Base-by-base conservation (phyloP, 2,888 invertebrate species). In the Phlogophora meticulosa region DNA sequence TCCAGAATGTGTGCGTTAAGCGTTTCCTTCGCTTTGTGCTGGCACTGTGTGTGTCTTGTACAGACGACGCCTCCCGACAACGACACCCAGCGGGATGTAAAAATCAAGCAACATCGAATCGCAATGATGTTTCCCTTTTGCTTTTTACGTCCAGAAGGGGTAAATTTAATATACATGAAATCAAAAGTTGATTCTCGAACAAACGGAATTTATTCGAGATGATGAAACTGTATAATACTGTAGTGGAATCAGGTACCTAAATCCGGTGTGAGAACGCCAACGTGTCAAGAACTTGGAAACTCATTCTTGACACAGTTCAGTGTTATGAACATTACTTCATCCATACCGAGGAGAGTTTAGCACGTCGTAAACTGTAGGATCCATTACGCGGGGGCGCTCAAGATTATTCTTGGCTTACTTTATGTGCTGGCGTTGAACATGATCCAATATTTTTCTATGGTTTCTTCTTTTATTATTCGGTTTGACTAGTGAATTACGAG, bases 1-100 rank as follows among this genome's bases (percentile, higher is more conserved):
- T 93, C 86, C 90, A 91, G 91, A 94, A 94, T 94, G 94, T 95
- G 94, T 94, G 94, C 90, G 94, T 94, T 94, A 91, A 93, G 94
- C 93, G 90, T 94, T 94, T 94, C 92, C 92, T 94, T 91, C 89
- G 91, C 92, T 93, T 94, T 94, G 92, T 94, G 89, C 84, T 79
- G 77, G 86, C 88, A 78, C 87, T 92, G 91, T 93, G 92, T 92
- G 93, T 89, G 93, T 91, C 89, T 90, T 88, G 89, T 88, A 88
- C 87, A 85, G 84, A 85, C 83, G 85, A 85, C 84, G 87, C 84
- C 84, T 87, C 80, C 85, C 87, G 82, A 85, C 88, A 91, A 93
- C 91, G 91, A 91, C 89, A 90, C 94, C 91, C 94, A 92, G 91
- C 90, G 94, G 93, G 94, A 91, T 88, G 90, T 90, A 85, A 90